These are phyloP conservation scores for Cheilosia soror DNA, from an alignment of 2,888 invertebrate genomes.

Conservation along the genomic window DNA sequence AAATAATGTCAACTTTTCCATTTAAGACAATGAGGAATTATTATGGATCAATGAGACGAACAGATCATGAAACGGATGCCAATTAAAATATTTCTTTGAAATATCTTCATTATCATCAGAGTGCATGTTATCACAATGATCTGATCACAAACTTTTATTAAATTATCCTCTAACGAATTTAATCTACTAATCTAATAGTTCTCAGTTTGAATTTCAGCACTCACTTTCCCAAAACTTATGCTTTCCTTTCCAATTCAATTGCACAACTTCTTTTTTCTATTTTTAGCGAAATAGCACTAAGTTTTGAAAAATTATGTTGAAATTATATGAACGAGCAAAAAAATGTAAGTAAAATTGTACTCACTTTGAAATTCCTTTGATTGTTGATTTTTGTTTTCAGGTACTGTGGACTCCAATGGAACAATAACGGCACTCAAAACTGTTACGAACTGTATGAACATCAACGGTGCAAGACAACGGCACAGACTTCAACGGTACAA, in stretches of 20 bases:
- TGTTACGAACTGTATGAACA: too few species aligned
- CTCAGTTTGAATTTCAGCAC: slow-evolving; percentile 1
- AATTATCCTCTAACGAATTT: too few species aligned
- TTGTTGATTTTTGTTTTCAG: slow-evolving; percentile 7
- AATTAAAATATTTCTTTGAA: slow-evolving; percentile 3
- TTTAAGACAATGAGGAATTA: slow-evolving; percentile 1
- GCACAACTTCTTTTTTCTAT: not conserved
- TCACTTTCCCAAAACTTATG: not conserved
- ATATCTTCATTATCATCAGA: not conserved
- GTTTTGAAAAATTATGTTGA: not conserved
- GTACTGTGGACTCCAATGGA: not conserved
- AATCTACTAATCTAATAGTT: slow-evolving; percentile 16
- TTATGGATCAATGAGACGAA: slow-evolving; percentile 11
- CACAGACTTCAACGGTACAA: too few species aligned
- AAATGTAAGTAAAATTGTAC: slow-evolving; percentile 8
- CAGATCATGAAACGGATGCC: slow-evolving; percentile 21
- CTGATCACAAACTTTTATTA: slow-evolving; percentile 5
- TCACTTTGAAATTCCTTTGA: not conserved
- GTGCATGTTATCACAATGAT: slow-evolving; percentile 18
- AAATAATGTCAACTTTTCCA: not conserved
- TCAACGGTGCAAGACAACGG: too few species aligned
- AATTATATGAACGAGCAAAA: not conserved
- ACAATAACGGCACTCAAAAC: too few species aligned
- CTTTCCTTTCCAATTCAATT: not conserved
- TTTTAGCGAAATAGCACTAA: slow-evolving; percentile 5